Evolutionary conservation across 1,140 invertebrate species (phyloP).

Genomic region (Anadara kagoshimensis): DNA sequence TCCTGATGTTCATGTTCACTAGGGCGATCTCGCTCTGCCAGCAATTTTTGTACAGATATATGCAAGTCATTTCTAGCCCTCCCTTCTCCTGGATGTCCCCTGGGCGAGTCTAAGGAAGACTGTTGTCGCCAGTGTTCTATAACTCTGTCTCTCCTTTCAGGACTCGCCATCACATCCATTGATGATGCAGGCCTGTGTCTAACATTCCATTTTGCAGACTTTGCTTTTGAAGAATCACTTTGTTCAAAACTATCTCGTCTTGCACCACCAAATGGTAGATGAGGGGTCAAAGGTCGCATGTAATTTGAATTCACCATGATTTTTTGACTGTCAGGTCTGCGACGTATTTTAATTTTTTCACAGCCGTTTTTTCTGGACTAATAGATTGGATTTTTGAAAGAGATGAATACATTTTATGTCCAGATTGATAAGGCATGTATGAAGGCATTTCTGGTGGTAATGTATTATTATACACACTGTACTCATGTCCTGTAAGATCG

Average conservation of each 20-base stretch:
- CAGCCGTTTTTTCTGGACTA: slow-evolving; percentile 30
- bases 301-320: slow-evolving; percentile 34
- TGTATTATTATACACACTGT: slow-evolving; percentile 15
- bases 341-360: slow-evolving; percentile 35
- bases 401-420: slow-evolving; percentile 40
- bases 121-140: slow-evolving; percentile 18
- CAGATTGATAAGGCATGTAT: slow-evolving; percentile 38
- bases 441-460: slow-evolving; percentile 1
- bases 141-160: slow-evolving; percentile 29
- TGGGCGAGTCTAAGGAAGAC: slow-evolving; percentile 19
- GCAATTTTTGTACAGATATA: slow-evolving; percentile 36
- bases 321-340: slow-evolving; percentile 34
- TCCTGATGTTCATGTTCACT: slow-evolving; percentile 11
- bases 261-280: slow-evolving; percentile 28
- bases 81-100: slow-evolving; percentile 35
- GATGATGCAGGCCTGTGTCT: slow-evolving; percentile 29
- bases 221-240: slow-evolving; percentile 13
- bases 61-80: slow-evolving; percentile 39
- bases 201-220: slow-evolving; percentile 9
- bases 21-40: slow-evolving; percentile 28
- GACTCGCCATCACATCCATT: slow-evolving; percentile 30
- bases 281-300: slow-evolving; percentile 35
- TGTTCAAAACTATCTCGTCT: slow-evolving; percentile 18
- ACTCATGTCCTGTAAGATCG: slow-evolving; percentile 36
- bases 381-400: slow-evolving; percentile 32